Percentiles rank a stretch among this genome's conserved stretches.
Conservation (phyloP, 1,140 invertebrate genomes). For the Cephus cinctus region DNA sequence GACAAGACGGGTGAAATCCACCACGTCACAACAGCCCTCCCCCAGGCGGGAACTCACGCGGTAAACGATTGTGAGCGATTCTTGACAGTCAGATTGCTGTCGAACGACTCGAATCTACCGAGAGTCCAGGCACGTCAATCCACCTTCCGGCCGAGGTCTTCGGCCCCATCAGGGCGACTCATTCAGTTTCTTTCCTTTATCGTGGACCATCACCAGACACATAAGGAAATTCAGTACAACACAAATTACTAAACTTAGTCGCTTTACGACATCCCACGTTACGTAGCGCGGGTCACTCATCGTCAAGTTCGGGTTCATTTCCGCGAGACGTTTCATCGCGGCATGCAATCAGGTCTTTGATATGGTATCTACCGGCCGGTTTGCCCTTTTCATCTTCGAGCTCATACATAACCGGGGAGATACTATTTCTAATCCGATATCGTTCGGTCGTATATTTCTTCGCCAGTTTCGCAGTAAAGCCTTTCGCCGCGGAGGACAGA, state of each 20-base stretch:
- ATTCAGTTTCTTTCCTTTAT: too few relatives aligned
- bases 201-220: too few relatives aligned
- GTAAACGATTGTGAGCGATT: too few relatives aligned
- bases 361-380: neutral
- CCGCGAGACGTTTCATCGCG: neutral
- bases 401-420: neutral
- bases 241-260: neutral
- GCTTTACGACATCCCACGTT: neutral
- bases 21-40: too few relatives aligned
- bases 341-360: neutral
- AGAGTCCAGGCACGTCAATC: too few relatives aligned
- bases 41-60: too few relatives aligned
- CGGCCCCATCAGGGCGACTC: too few relatives aligned
- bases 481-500: neutral
- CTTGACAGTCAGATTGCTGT: too few relatives aligned
- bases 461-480: neutral
- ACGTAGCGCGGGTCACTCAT: neutral
- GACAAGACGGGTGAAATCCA: too few relatives aligned
- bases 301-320: neutral
- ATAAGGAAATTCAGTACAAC: too few relatives aligned
- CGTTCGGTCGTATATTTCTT: neutral
- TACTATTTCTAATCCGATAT: neutral
- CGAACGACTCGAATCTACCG: too few relatives aligned
- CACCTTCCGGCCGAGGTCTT: too few relatives aligned
- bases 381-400: neutral